A percentile compares a stretch with the other conserved stretches of the same genome.
phyloP scores from a whole-genome alignment of 2,797 vertebrate species.

The Kryptolebias ocellatus region DNA sequence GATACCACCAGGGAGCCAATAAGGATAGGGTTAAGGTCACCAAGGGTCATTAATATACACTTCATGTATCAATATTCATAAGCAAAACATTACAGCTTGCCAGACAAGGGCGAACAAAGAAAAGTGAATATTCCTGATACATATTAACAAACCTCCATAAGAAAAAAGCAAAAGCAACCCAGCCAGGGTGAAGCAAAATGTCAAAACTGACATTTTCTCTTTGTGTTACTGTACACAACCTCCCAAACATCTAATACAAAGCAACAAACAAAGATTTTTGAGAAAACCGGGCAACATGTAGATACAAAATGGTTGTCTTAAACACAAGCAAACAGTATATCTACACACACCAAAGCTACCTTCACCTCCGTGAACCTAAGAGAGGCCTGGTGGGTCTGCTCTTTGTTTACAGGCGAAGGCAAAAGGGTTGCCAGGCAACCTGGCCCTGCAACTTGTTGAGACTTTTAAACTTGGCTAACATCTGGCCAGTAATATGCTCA shows the following conservation, averaged over 20 bases:
- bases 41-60: slow-evolving; percentile 90
- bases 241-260: slow-evolving; percentile 43
- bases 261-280: slow-evolving; percentile 34
- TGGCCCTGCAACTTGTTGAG: slow-evolving; percentile 79
- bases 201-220: slow-evolving; percentile 61
- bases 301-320: slow-evolving; percentile 30
- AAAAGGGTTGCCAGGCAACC: slow-evolving; percentile 81
- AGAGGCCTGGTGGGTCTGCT: slow-evolving; percentile 67
- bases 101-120: slow-evolving; percentile 89
- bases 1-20: slow-evolving; percentile 88
- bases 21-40: slow-evolving; percentile 90
- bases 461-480: slow-evolving; percentile 80
- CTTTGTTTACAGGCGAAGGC: slow-evolving; percentile 78
- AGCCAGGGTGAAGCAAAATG: slow-evolving; percentile 67
- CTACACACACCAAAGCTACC: slow-evolving; percentile 54
- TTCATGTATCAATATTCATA: slow-evolving; percentile 91
- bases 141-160: slow-evolving; percentile 84
- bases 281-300: slow-evolving; percentile 16
- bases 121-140: slow-evolving; percentile 86
- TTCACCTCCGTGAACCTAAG: slow-evolving; percentile 72
- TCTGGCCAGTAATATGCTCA: slow-evolving; percentile 70
- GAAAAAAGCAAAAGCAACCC: slow-evolving; percentile 76
- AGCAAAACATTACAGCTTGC: slow-evolving; percentile 89
- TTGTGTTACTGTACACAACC: slow-evolving; percentile 51
- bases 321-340: slow-evolving; percentile 48